A percentile compares a stretch with the other conserved stretches of the same genome.
These are phyloP conservation scores for Pipistrellus nathusii DNA, from an alignment of 2,797 vertebrate genomes.

Conservation along the genomic window DNA sequence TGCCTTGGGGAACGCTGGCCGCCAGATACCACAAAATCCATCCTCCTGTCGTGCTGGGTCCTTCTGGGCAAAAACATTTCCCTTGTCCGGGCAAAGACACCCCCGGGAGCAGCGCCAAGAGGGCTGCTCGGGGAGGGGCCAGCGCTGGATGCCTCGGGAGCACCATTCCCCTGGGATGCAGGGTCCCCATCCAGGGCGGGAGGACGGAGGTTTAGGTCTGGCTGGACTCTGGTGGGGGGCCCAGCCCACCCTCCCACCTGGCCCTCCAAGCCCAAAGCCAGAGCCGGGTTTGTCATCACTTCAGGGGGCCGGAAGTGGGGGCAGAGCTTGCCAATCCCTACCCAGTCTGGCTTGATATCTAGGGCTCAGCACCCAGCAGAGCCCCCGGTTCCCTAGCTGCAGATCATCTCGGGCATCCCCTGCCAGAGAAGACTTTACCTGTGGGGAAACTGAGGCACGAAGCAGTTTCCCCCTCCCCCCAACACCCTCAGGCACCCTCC, in stretches of 20 bases:
- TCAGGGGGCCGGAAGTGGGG: neutral
- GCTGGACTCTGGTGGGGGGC: neutral
- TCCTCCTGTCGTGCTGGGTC: neutral
- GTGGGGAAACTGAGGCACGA: neutral
- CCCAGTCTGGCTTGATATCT: neutral
- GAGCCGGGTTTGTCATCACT: neutral
- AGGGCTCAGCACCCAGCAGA: neutral
- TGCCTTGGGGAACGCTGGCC: neutral
- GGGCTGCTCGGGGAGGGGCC: neutral
- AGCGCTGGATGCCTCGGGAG: neutral
- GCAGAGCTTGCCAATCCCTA: neutral
- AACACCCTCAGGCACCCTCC: no score
- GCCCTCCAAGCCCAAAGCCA: neutral
- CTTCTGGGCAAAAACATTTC: neutral
- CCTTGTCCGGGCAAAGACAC: neutral
- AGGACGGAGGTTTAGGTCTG: neutral
- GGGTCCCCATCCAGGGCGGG: no score
- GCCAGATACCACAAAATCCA: neutral
- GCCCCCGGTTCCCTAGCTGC: neutral
- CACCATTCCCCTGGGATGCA: no score
- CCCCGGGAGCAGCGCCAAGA: neutral
- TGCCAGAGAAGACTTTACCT: neutral
- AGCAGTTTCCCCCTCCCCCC: neutral
- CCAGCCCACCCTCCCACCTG: neutral
- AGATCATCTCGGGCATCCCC: rapidly evolving